A percentile compares a stretch with the other conserved stretches of the same genome.
Conservation (phyloP, 2,797 vertebrate genomes). For the Heterohyrax brucei region DNA sequence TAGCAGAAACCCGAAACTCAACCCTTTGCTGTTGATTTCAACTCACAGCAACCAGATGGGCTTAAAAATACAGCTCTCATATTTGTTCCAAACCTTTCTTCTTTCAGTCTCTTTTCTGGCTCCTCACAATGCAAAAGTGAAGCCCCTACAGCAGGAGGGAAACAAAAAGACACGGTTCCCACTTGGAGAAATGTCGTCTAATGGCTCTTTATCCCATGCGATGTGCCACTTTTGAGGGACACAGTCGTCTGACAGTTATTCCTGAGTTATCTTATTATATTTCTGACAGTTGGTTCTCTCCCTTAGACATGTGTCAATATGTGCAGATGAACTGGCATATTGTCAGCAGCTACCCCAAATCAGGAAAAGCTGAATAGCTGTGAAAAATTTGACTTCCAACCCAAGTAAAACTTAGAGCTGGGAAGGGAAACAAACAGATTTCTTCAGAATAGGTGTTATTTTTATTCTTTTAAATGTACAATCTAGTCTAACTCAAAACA, state of each 20-base stretch:
- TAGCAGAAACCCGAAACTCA: too few species aligned
- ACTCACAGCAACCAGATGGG: too few species aligned
- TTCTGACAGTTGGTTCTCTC: constrained; percentile 85
- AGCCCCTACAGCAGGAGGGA: constrained; percentile 58
- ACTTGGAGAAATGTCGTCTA: constrained; percentile 79
- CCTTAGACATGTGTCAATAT: constrained; percentile 88
- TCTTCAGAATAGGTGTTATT: constrained; percentile 80
- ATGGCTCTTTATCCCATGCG: constrained; percentile 76
- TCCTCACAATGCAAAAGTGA: constrained; percentile 65
- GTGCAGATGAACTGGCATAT: constrained; percentile 88
- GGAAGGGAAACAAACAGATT: constrained; percentile 75
- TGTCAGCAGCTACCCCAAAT: constrained; percentile 88
- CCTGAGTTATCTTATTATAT: constrained; percentile 82
- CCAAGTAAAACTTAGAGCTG: constrained; percentile 83
- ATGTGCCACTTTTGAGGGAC: constrained; percentile 84
- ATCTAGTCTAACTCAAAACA: constrained; percentile 84
- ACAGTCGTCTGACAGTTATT: constrained; percentile 72
- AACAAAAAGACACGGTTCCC: constrained; percentile 64
- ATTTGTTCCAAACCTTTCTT: neutral
- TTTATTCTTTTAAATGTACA: constrained; percentile 85
- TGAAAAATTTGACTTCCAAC: constrained; percentile 86
- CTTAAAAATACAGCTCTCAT: neutral
- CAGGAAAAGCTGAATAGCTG: constrained; percentile 85
- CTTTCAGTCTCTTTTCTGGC: constrained; percentile 49
- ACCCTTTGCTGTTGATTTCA: too few species aligned